phyloP scores from a whole-genome alignment of 2,113 vertebrate species.

The Nymphicus hollandicus region DNA sequence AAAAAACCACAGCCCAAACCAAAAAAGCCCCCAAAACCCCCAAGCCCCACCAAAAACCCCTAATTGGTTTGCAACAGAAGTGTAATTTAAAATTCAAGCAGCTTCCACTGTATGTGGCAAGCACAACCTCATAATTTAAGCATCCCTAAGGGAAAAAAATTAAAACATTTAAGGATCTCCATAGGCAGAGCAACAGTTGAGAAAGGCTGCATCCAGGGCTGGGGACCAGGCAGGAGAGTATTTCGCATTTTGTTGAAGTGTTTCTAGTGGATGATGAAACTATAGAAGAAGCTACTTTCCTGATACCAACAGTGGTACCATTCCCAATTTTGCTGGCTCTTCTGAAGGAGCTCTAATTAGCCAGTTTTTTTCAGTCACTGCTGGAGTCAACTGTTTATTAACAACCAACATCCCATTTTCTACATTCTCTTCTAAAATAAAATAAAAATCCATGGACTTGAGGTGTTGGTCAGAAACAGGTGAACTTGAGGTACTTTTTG shows the following conservation, averaged over 20 bases:
- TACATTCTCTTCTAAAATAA: neutral
- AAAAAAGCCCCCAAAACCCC: neutral
- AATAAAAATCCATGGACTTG: neutral
- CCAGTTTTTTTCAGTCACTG: constrained; percentile 1
- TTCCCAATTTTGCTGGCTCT: neutral
- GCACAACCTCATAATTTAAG: neutral
- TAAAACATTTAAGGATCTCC: neutral
- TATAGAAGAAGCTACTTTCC: neutral
- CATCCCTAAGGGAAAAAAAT: neutral
- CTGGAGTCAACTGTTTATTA: constrained; percentile 48
- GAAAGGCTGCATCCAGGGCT: neutral
- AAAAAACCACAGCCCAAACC: neutral
- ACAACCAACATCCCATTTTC: neutral
- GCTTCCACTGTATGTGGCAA: neutral
- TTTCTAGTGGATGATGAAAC: neutral
- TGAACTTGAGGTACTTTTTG: neutral
- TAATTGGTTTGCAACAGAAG: neutral
- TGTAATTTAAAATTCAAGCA: neutral
- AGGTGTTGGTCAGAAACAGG: neutral
- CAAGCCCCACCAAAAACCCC: neutral
- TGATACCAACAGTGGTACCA: neutral
- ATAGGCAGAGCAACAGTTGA: neutral
- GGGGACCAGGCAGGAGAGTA: neutral
- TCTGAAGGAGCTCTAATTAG: constrained; percentile 24
- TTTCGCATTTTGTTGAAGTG: neutral